phyloP scores from a whole-genome alignment of 2,113 vertebrate genomes.

The Solea solea region DNA sequence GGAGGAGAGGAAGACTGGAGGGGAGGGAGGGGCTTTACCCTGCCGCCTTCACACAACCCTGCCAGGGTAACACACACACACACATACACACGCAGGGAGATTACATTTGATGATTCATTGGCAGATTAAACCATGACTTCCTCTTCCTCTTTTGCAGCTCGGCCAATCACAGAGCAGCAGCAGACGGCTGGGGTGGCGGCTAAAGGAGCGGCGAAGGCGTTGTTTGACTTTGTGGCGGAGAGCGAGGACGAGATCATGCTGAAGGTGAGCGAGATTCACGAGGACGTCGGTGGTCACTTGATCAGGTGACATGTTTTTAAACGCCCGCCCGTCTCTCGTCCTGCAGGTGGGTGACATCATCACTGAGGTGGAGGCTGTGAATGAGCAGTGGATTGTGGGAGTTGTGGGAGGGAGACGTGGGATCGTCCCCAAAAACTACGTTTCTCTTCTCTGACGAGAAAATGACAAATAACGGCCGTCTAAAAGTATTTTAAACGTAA shows the following conservation, averaged over 20 bases:
- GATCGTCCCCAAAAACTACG: slow-evolving; percentile 78
- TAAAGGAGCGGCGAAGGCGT: slow-evolving; percentile 82
- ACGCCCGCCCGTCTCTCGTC: too few species aligned
- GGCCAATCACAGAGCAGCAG: slow-evolving; percentile 52
- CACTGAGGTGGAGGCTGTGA: slow-evolving; percentile 68
- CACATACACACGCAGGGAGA: neutral
- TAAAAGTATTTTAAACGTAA: neutral
- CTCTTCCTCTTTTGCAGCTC: slow-evolving; percentile 52
- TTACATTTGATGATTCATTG: neutral
- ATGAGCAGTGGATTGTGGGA: slow-evolving; percentile 78
- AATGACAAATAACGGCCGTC: neutral
- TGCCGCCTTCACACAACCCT: slow-evolving; percentile 83
- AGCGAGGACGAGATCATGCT: slow-evolving; percentile 91
- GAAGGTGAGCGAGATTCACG: slow-evolving; percentile 78
- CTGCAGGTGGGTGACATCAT: slow-evolving; percentile 74
- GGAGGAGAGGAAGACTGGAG: slow-evolving; percentile 87
- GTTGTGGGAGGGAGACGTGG: slow-evolving; percentile 69
- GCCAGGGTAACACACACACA: slow-evolving; percentile 77
- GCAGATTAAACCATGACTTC: neutral
- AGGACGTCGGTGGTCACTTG: neutral
- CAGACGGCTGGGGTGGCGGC: slow-evolving; percentile 52
- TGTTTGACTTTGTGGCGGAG: slow-evolving; percentile 90
- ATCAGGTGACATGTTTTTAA: too few species aligned
- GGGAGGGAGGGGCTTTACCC: slow-evolving; percentile 90
- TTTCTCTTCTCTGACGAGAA: slow-evolving; percentile 59